phyloP scores from a whole-genome alignment of 2,113 vertebrate species.

The Carassius carassius region DNA sequence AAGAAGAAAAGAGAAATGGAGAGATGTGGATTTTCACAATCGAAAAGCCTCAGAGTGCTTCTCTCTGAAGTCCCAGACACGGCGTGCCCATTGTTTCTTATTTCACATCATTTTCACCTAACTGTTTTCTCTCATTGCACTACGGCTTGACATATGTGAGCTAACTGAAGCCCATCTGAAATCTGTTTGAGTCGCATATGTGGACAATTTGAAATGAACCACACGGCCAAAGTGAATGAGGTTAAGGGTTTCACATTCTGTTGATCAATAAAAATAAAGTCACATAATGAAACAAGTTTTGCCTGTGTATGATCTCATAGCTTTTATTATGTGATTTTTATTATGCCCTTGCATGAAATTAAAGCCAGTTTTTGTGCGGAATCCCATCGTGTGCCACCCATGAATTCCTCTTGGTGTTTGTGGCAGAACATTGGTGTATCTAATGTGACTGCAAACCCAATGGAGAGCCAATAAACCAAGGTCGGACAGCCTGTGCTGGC shows the following conservation, averaged over 20 bases:
- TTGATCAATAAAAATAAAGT: slow-evolving; percentile 38
- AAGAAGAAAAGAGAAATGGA: slow-evolving; percentile 61
- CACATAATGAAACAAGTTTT: slow-evolving; percentile 71
- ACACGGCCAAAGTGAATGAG: slow-evolving; percentile 50
- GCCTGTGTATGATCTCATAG: slow-evolving; percentile 57
- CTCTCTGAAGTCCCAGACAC: slow-evolving; percentile 61
- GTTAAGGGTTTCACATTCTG: slow-evolving; percentile 54
- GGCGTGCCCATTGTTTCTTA: slow-evolving; percentile 64
- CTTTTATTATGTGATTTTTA: slow-evolving; percentile 77
- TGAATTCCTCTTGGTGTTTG: slow-evolving; percentile 74
- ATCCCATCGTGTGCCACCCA: slow-evolving; percentile 62
- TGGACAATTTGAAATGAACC: slow-evolving; percentile 54
- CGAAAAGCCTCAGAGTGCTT: slow-evolving; percentile 71
- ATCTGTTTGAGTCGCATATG: slow-evolving; percentile 26
- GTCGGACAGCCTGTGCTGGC: slow-evolving; percentile 66
- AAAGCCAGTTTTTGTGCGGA: slow-evolving; percentile 52
- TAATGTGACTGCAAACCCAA: slow-evolving; percentile 67
- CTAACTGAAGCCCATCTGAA: slow-evolving; percentile 36
- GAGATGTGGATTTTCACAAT: slow-evolving; percentile 70
- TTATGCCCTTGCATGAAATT: slow-evolving; percentile 58
- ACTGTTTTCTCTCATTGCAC: slow-evolving; percentile 50
- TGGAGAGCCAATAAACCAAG: slow-evolving; percentile 72
- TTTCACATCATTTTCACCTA: not conserved
- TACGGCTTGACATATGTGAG: slow-evolving; percentile 44
- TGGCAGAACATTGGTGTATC: slow-evolving; percentile 62